Percentiles rank a stretch among this genome's conserved stretches.
phyloP scores from a whole-genome alignment of 2,113 vertebrate species.

The Coturnix japonica region DNA sequence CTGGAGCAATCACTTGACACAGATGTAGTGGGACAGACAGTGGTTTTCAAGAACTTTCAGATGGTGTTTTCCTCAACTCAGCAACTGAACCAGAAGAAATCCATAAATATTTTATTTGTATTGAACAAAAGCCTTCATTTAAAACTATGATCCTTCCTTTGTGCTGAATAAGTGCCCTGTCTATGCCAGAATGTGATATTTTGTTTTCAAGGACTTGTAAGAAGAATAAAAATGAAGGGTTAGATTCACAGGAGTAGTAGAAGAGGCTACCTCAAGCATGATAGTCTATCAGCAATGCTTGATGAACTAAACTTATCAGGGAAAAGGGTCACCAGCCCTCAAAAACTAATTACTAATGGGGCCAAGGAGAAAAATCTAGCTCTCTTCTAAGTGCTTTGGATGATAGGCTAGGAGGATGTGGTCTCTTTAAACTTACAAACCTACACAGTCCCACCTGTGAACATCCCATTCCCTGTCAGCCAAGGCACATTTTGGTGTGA shows the following conservation, averaged over 20 bases:
- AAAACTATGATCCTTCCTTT: not conserved
- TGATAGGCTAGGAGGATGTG: not conserved
- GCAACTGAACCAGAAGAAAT: constrained; percentile 5
- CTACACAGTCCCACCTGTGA: not conserved
- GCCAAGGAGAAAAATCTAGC: not conserved
- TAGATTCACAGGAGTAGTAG: not conserved
- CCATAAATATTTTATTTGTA: constrained; percentile 27
- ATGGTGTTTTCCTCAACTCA: constrained; percentile 23
- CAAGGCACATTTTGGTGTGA: not conserved
- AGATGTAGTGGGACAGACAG: constrained; percentile 16
- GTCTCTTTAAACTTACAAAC: not conserved
- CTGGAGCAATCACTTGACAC: not conserved
- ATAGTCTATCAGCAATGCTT: not conserved
- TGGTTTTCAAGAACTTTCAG: constrained; percentile 12
- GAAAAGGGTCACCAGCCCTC: not conserved
- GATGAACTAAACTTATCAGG: not conserved
- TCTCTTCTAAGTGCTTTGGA: not conserved
- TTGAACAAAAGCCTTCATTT: not conserved
- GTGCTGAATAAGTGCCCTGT: not conserved
- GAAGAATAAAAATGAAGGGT: not conserved
- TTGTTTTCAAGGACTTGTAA: not conserved
- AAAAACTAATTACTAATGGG: not conserved
- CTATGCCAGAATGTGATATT: not conserved
- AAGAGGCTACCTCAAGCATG: not conserved
- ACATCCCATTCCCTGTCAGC: not conserved